Base-by-base conservation (phyloP, 1,140 invertebrate genomes). In the Polypedilum pembai region DNA sequence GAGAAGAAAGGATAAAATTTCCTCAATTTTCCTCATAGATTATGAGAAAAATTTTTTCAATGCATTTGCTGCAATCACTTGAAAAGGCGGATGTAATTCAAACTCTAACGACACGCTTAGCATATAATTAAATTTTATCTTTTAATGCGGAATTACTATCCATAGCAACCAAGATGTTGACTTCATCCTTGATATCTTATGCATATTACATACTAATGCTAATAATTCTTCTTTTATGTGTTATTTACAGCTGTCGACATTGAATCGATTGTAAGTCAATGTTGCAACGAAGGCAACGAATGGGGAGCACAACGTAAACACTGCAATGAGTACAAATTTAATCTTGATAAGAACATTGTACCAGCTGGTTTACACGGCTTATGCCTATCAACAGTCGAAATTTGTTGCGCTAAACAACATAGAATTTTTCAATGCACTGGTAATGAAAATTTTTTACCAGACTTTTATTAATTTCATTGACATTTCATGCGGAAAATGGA, bases 331-430 rank as follows among this genome's bases (percentile, higher is more conserved):
- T 74, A 77, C 40, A 78, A 78, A 4, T 74, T 77, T 12, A 69
- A 77, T 12, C 73, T 78, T 0, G 33, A 41, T 3, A 76, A 74
- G 17, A 69, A 69, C 20, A 18, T 69, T 56, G 80, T 81, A 18
- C 78, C 81, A 0, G 74, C 77, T 8, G 76, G 80, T 0, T 81
- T 80, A 79, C 75, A 79, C 5, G 80, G 80, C 10, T 56, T 82
- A 7, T 82, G 81, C 17, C 76, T 79, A 63, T 81, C 80, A 2
- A 80, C 81, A 2, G 77, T 78, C 24, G 76, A 78, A n/a, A 79
- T 82, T 1, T 82, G 81, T 72, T 82, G 81, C 74, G 76, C 79
- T 4, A 74, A 74, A 7, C 77, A 81, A 74, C 15, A 78, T 10
- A 77, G 79, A 0, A 76, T 78, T 8, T 75, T 78, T 40, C 77